Percentiles rank a stretch among this genome's conserved stretches.
These are phyloP conservation scores for Rynchops niger DNA, from an alignment of 2,113 vertebrate species.

Conservation along the genomic window DNA sequence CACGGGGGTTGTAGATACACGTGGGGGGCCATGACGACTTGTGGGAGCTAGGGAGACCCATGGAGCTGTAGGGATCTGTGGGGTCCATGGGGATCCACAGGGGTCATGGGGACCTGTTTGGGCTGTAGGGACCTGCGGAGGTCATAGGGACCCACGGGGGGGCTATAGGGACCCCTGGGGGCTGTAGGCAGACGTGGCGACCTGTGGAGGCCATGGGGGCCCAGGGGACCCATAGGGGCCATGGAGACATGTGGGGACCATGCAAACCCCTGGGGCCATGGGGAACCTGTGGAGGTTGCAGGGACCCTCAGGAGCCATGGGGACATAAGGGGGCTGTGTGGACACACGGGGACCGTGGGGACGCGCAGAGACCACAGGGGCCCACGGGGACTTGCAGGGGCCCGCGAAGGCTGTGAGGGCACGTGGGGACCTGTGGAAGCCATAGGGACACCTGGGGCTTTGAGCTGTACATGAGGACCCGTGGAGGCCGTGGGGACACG, in stretches of 20 bases:
- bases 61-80: too few relatives aligned
- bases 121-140: not conserved
- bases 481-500: not conserved
- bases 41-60: too few relatives aligned
- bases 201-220: not conserved
- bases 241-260: rapidly evolving
- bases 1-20: not conserved
- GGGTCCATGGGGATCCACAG: too few relatives aligned
- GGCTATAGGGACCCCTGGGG: rapidly evolving
- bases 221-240: not conserved
- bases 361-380: too few relatives aligned
- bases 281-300: too few relatives aligned
- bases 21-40: not conserved
- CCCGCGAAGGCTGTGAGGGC: not conserved
- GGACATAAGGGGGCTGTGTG: not conserved
- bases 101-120: rapidly evolving
- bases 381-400: not conserved
- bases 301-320: not conserved
- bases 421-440: not conserved
- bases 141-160: rapidly evolving
- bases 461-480: too few relatives aligned
- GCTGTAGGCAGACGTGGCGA: too few relatives aligned
- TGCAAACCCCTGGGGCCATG: not conserved
- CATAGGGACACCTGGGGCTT: not conserved
- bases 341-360: too few relatives aligned